These are phyloP conservation scores for Apus apus DNA, from an alignment of 2,113 vertebrate species.

Conservation along the genomic window DNA sequence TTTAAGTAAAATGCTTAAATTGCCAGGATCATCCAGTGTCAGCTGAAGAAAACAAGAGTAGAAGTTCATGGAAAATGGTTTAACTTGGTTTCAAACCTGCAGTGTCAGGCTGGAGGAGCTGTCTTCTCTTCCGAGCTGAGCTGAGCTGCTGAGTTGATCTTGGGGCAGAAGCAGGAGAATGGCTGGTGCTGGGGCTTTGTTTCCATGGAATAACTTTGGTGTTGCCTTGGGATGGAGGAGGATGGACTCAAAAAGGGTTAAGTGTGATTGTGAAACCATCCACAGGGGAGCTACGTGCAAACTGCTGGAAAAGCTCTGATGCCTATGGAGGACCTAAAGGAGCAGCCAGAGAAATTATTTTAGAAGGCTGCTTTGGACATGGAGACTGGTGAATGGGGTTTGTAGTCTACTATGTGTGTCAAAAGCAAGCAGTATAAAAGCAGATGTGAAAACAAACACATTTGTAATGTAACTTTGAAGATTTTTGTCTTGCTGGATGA, in stretches of 20 bases:
- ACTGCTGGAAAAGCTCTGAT: not conserved
- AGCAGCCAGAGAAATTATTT: not conserved
- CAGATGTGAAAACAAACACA: not conserved
- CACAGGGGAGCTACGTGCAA: not conserved
- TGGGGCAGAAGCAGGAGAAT: not conserved
- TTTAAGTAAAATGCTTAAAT: constrained; percentile 38
- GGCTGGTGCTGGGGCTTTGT: not conserved
- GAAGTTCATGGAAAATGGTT: not conserved
- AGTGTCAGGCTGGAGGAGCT: not conserved
- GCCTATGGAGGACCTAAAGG: not conserved
- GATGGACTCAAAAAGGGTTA: not conserved
- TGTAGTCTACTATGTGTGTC: not conserved
- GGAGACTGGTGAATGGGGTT: not conserved
- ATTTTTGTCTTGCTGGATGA: not conserved
- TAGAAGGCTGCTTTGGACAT: not conserved
- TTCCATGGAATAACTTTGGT: rapidly evolving
- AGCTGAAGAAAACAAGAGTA: constrained; percentile 18
- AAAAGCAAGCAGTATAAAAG: not conserved
- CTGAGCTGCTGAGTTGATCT: not conserved
- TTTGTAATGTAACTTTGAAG: not conserved
- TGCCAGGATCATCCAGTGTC: constrained; percentile 5
- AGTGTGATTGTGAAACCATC: not conserved
- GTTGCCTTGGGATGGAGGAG: not conserved
- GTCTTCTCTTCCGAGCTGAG: not conserved
- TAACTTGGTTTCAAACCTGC: not conserved